phyloP scores from a whole-genome alignment of 2,888 invertebrate species.

The Dyspetes luteomarginatus region DNA sequence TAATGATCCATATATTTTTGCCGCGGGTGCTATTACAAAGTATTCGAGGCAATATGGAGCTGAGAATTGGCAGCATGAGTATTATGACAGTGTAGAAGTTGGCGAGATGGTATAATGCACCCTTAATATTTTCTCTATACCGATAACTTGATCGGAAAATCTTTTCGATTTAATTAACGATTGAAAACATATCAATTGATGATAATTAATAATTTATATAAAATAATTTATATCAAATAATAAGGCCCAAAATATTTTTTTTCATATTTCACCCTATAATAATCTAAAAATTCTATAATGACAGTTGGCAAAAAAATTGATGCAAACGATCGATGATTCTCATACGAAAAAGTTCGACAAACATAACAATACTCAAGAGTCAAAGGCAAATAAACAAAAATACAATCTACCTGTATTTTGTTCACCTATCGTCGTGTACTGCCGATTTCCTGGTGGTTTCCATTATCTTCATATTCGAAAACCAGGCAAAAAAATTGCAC shows the following conservation, averaged over 20 bases:
- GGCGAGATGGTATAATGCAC: slow-evolving; percentile 85
- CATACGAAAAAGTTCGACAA: slow-evolving; percentile 11
- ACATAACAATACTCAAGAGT: not conserved
- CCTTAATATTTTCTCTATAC: not conserved
- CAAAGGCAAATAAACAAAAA: slow-evolving; percentile 48
- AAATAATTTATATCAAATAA: too few relatives aligned
- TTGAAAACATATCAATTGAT: too few relatives aligned
- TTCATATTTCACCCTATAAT: not conserved
- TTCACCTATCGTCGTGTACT: slow-evolving; percentile 82
- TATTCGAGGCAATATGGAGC: slow-evolving; percentile 87
- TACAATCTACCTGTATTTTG: slow-evolving; percentile 79
- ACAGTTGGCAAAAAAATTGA: slow-evolving; percentile 71
- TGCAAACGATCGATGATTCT: slow-evolving; percentile 63
- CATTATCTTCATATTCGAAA: slow-evolving; percentile 86
- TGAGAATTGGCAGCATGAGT: slow-evolving; percentile 84
- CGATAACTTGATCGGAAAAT: not conserved
- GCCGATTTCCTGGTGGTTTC: slow-evolving; percentile 86
- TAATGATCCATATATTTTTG: slow-evolving; percentile 87
- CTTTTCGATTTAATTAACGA: too few relatives aligned
- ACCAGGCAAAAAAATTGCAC: slow-evolving; percentile 85
- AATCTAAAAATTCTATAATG: not conserved
- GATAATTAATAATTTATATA: too few relatives aligned
- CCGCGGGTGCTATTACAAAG: slow-evolving; percentile 87
- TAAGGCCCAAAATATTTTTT: not conserved
- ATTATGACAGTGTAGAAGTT: slow-evolving; percentile 87